Evolutionary conservation across 2,797 vertebrate genomes (phyloP), one percentile per base, ranked within the genome.

Genomic region (Gymnopithys bicolor): DNA sequence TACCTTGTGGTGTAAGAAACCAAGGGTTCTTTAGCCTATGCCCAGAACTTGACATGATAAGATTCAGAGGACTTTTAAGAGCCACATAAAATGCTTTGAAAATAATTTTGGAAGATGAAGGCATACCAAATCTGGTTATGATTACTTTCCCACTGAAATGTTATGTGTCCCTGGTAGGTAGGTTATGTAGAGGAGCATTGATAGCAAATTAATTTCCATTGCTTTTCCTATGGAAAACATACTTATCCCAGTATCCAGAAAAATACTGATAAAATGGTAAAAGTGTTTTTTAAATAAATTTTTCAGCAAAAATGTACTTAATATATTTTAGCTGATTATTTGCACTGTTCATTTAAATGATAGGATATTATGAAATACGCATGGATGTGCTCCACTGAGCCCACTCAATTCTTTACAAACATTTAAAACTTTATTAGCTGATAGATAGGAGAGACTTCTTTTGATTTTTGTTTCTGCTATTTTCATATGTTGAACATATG

Each of bases 401-500:
- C 70, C 22, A 48, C 76, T 95, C 91, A 79, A 39, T 77, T 90
- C 77, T 78, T 82, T 84, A 76, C 73, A 94, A 85, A 92, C 84
- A 91, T 96, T 85, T 89, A 96, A 97, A 94, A 90, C 27, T 96
- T 97, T 97, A 91, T 94, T 96, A 89, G 81, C 91, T 96, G 95
- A 93, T 82, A 88, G 77, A 63, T 66, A 95, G 67, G 53, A 86
- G 84, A 93, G 28, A 35, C 41, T 70, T 74, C n/a, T 95, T 96
- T 96, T 96, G 80, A 87, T 89, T 96, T 97, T 97, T 94, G 59
- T 92, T 94, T 95, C 92, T 97, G 90, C 74, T 93, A 17, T 96
- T 97, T 97, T 93, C 92, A 88, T 97, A 94, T 98, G 95, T 95
- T 96, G 93, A 97, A 96, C 97, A 98, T 93, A 96, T 97, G 96